Base-by-base conservation (phyloP, 2,797 vertebrate genomes). In the Varecia variegata region DNA sequence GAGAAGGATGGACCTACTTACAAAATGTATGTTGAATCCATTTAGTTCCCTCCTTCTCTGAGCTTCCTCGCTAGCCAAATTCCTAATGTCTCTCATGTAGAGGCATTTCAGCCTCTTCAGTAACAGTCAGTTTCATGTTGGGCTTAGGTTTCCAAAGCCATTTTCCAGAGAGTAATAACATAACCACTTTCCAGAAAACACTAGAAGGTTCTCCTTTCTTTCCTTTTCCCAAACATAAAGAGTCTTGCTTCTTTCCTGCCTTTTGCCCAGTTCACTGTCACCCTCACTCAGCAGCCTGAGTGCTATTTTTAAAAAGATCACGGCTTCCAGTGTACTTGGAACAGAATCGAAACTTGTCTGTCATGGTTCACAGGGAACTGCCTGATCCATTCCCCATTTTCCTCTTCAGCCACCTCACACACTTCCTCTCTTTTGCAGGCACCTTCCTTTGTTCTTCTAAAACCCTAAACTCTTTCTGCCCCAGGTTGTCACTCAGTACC, bases 111-210 rank as follows among this genome's bases (percentile, higher is more conserved):
- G n/a, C 38, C 23, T 94, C 77, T 73, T 92, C 56, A 92, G 20
- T 65, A 88, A 93, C 58, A 92, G 62, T 27, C 79, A 88, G 62
- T 82, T 90, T 96, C 90, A 88, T 30, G 15, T 15, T 88, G 70
- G 25, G 45, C 56, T 94, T 92, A 18, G 4, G 21, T 82, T 94
- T 94, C 54, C 77, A 90, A 93, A 94, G 40, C 21, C 71, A 85
- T 82, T 40, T 70, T 92, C 12, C 43, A 80, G 11, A 93, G 14
- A 73, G 2, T 47, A 76, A 68, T 77, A 93, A 32, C 47, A 70
- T 40, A 80, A 60, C 35, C 12, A 54, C 23, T 77, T 45, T 40
- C 12, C 6, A 50, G 62, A 96, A 97, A 70, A 15, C 18, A 43
- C 73, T 38, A 32, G 74, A 80, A 94, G 90, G 54, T 40, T 2